Percentiles rank a stretch among this genome's conserved stretches.
phyloP scores from a whole-genome alignment of 1,140 invertebrate species.

The Pentalonia nigronervosa region DNA sequence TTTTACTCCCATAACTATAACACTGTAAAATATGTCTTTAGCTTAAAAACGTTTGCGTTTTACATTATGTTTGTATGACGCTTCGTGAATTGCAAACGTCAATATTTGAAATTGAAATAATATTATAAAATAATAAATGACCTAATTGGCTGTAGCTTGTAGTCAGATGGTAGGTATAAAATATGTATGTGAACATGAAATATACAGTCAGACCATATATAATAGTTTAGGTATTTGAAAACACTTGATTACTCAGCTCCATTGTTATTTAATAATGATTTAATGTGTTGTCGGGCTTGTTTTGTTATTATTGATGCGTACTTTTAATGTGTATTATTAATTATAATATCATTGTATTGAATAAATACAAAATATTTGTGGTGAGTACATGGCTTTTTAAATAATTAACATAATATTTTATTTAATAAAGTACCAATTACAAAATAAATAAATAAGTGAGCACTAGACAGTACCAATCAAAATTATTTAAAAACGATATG shows the following conservation, averaged over 20 bases:
- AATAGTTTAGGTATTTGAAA: background rate
- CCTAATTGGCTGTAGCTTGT: background rate
- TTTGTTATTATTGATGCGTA: background rate
- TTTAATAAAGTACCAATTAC: background rate
- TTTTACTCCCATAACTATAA: background rate
- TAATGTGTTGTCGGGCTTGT: background rate
- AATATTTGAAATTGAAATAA: background rate
- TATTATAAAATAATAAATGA: background rate
- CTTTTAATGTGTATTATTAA: background rate
- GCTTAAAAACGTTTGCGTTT: background rate
- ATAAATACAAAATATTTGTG: conserved; percentile 5
- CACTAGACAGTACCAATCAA: too few species aligned
- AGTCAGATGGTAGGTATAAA: background rate
- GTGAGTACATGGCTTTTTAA: background rate
- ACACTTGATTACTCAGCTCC: background rate
- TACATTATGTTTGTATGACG: background rate
- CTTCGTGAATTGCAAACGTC: background rate
- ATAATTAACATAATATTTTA: background rate
- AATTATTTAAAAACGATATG: too few species aligned
- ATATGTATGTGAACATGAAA: background rate
- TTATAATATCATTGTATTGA: background rate
- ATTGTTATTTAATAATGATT: background rate
- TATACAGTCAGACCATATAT: background rate
- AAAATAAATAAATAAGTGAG: background rate
- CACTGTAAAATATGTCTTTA: background rate